phyloP scores from a whole-genome alignment of 2,113 vertebrate genomes.

The Elgaria multicarinata region DNA sequence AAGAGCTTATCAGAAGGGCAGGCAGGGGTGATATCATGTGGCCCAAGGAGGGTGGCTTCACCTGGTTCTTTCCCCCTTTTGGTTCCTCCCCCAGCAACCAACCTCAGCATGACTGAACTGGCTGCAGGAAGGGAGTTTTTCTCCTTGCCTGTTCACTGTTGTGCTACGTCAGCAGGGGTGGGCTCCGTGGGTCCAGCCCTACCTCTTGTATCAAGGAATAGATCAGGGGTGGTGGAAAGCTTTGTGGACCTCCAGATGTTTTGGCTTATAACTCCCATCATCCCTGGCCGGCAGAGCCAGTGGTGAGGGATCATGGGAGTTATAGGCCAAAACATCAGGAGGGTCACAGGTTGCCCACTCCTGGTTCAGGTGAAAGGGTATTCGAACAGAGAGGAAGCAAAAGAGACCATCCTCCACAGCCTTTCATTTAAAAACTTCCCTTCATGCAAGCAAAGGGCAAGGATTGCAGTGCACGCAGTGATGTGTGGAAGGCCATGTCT shows the following conservation, averaged over 20 bases:
- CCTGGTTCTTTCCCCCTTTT: background rate
- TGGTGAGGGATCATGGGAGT: too few relatives aligned
- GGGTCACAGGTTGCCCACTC: too few relatives aligned
- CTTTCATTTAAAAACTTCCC: background rate
- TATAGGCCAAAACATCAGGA: too few relatives aligned
- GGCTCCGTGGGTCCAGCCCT: background rate
- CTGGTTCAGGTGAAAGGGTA: background rate
- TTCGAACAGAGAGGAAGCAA: background rate
- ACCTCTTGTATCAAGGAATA: background rate
- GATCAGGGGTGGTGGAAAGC: too few relatives aligned
- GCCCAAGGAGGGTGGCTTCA: background rate
- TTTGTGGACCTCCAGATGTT: too few relatives aligned
- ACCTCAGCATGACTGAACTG: background rate
- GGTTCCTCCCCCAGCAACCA: background rate
- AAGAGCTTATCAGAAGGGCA: background rate
- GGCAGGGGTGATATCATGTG: background rate
- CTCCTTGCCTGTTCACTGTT: rapidly evolving
- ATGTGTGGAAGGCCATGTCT: background rate
- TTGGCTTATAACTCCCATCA: too few relatives aligned
- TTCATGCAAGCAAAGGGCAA: background rate
- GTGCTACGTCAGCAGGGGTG: background rate
- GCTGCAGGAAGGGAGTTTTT: background rate
- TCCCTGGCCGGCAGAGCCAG: too few relatives aligned
- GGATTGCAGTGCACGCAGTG: background rate
- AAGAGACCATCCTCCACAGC: too few relatives aligned